Evolutionary conservation across 2,888 invertebrate species (phyloP), one percentile per base, ranked within the genome.

Genomic region (Trachelus tabidus): DNA sequence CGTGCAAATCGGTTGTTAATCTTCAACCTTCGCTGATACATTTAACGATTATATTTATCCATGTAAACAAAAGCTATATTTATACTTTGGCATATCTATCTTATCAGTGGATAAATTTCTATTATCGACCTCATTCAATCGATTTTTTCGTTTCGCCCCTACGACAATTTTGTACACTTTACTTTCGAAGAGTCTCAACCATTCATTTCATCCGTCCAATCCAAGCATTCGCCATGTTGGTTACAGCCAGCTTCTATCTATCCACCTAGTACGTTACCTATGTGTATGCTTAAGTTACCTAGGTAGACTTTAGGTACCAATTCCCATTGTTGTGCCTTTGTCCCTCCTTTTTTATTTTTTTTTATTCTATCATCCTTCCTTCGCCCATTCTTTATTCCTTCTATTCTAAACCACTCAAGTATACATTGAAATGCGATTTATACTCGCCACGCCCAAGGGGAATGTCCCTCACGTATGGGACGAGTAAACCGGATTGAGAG

Each of bases 361-460:
- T 56, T 56, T 23, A 9, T 23, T 9, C 56, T 23, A 56, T 9
- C 15, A 23, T 56, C 56, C 15, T 56, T 56, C 56, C 56, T 56
- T 23, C 12, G 35, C 12, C 23, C 56, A 56, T 56, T 56, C 56
- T 56, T 56, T 56, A 23, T 23, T 56, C 56, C 71, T 82, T 30
- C 34, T 35, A 74, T 74, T 74, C 74, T 30, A 74, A 34, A 74
- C 35, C 74, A 74, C 74, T 74, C 34, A 34, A 35, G 74, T 74
- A 35, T 74, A 74, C 74, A 37, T 88, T 80, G 85, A 86, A 88
- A 86, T 85, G 83, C 85, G 87, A 87, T 86, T 88, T 85, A 84
- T 76, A 78, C 76, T 35, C 74, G 74, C 74, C 74, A 74, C 74
- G 74, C 74, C 74, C 74, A 74, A 33, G 31, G 34, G 34, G 34